These are phyloP conservation scores for Patella depressa DNA, from an alignment of 2,888 invertebrate genomes.

Conservation along the genomic window DNA sequence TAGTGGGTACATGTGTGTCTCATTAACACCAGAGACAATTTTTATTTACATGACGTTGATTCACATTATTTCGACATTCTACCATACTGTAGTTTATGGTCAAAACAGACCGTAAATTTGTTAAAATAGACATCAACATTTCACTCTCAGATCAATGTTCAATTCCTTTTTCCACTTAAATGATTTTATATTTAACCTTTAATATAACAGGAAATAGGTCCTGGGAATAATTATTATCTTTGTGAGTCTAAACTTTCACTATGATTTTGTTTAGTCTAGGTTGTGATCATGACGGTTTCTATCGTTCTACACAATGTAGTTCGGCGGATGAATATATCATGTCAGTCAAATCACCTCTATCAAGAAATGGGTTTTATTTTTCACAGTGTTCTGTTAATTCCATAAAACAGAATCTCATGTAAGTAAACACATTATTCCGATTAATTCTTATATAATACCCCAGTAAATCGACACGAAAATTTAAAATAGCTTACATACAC, in stretches of 20 bases:
- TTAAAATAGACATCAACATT: neutral
- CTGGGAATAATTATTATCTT: too few relatives aligned
- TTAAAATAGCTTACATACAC: too few relatives aligned
- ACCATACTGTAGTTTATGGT: too few relatives aligned
- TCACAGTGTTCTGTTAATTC: slow-evolving; percentile 47
- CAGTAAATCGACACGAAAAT: too few relatives aligned
- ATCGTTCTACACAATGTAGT: slow-evolving; percentile 33
- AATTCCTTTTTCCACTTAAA: neutral
- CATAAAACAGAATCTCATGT: slow-evolving; percentile 37
- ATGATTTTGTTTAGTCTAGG: slow-evolving; percentile 41
- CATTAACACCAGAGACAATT: too few relatives aligned
- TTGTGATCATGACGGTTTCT: slow-evolving; percentile 47
- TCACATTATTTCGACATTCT: too few relatives aligned
- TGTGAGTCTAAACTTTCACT: neutral
- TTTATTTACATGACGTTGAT: too few relatives aligned
- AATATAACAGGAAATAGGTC: neutral
- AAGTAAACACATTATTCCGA: slow-evolving; percentile 12
- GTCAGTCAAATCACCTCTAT: slow-evolving; percentile 43
- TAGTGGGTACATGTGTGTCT: too few relatives aligned
- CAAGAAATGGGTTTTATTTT: slow-evolving; percentile 45
- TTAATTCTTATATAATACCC: neutral
- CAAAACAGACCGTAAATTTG: too few relatives aligned
- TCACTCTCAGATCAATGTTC: neutral
- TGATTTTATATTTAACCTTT: neutral
- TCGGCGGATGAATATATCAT: slow-evolving; percentile 48